Evolutionary conservation across 2,888 invertebrate genomes (phyloP), one percentile per base, ranked within the genome.

Genomic region (Parnassius orleans): DNA sequence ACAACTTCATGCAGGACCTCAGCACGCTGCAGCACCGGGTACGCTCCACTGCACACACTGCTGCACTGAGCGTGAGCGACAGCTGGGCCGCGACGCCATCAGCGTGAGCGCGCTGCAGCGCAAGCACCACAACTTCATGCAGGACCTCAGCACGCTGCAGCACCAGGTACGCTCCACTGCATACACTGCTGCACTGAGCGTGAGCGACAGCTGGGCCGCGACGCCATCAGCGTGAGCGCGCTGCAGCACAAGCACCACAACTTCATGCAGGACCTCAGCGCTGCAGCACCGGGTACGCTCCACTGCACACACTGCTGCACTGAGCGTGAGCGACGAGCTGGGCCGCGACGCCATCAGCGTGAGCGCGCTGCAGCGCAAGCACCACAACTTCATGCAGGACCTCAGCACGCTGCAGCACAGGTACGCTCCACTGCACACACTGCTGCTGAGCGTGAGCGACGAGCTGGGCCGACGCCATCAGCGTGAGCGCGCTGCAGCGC

Each of bases 1-100:
- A 44, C 44, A 44, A 44, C 5, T 44, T 9, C 5, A 44, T 44
- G 44, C 44, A 44, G 44, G 44, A 9, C 42, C n/a, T n/a, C n/a
- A n/a, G n/a, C n/a, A n/a, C 98, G 99, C 92, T 99, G 99, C 92
- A 98, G 96, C 92, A 98, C n/a, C 99, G 90, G 99, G 99, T 84
- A 96, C 98, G 5, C 93, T 98, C 58, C 96, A 98, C 67, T 95
- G 98, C 73, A 98, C 99, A 73, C 92, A 96, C 76, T n/a, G 99
- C 99, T 90, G 98, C 98, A 81, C 96, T 98, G 78, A 94, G 95
- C 51, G 98, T 99, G 88, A 98, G 99, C 63, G 99, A 99, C 83
- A 99, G 84, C 93, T 99, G 64, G 99, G 99, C 11, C 94, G 99
- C 56, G 99, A 99, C 90, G 98, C 99, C 57, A 98, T 98, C 69